Base-by-base conservation (phyloP, 2,888 invertebrate genomes). In the Drosophila niveifrons region DNA sequence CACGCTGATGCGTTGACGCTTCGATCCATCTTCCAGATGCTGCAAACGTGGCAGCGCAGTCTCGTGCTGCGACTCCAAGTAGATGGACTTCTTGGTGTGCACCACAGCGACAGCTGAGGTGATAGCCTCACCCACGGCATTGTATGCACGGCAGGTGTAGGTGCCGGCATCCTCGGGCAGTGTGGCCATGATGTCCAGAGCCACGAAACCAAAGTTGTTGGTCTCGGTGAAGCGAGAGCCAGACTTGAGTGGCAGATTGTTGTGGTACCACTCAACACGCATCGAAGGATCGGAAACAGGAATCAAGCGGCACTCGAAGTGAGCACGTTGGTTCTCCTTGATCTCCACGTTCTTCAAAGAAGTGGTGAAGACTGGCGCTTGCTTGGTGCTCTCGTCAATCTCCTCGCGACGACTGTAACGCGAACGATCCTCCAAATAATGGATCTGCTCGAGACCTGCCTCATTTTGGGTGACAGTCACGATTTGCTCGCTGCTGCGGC, bases 171-270 rank as follows among this genome's bases (percentile, higher is more conserved):
- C 99, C 92, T 99, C 99, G 8, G 98, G 97, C 89, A 98, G 96
- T 66, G 98, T 97, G 81, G 98, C 97, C 94, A 98, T 95, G 81
- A 99, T 98, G 91, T 99, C 99, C 65, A 99, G 93, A 23, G 98
- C 98, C 11, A 99, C 98, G 91, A 98, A 99, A 46, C 99, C 99
- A 91, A 99, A 99, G 93, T 98, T 99, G 90, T 98, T 97, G 8
- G 98, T 97, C 93, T 98, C 98, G 10, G 97, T 97, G 92, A 99
- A 99, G 84, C 99, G 95, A 7, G 98, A 98, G 44, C 98, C 98
- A 72, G 97, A 97, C 92, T 98, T 97, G 0, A 98, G 94, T 0
- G 98, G 97, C 78, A 95, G 94, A 86, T 97, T 97, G 90, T 98
- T 98, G 90, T 98, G 97, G 93, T 96, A 98, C 98, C 98, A 98